Percentiles rank a stretch among this genome's conserved stretches.
phyloP scores from a whole-genome alignment of 2,797 vertebrate genomes.

The Hypotaenidia philippensis region DNA sequence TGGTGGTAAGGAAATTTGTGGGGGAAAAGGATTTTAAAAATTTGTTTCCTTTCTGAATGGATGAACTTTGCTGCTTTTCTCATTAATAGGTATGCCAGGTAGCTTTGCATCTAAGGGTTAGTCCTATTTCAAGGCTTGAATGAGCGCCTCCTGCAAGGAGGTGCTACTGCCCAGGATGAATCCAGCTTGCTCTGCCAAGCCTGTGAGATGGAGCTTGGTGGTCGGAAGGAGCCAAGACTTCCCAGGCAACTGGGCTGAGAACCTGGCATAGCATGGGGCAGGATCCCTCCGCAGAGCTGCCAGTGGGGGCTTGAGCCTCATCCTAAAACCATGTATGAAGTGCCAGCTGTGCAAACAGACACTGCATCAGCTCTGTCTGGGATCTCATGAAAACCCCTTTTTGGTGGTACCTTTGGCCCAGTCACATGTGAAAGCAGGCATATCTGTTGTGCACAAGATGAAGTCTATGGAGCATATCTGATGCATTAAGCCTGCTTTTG shows the following conservation, averaged over 20 bases:
- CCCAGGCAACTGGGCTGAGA: rapidly evolving
- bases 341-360: background rate
- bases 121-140: background rate
- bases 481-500: background rate
- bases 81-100: background rate
- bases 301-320: rapidly evolving
- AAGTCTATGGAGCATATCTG: background rate
- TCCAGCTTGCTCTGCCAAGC: background rate
- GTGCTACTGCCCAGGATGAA: no score
- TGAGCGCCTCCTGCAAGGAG: background rate
- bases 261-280: rapidly evolving
- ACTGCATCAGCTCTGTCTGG: background rate
- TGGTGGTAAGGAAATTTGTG: background rate
- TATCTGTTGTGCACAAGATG: rapidly evolving
- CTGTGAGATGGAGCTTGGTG: background rate
- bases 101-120: background rate
- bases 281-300: background rate
- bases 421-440: rapidly evolving
- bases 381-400: background rate
- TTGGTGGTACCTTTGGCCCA: background rate
- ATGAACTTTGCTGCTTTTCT: background rate
- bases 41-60: background rate
- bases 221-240: rapidly evolving
- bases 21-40: background rate
- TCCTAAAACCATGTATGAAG: background rate